Conservation (phyloP, 1,140 invertebrate genomes). For the Habropoda laboriosa region DNA sequence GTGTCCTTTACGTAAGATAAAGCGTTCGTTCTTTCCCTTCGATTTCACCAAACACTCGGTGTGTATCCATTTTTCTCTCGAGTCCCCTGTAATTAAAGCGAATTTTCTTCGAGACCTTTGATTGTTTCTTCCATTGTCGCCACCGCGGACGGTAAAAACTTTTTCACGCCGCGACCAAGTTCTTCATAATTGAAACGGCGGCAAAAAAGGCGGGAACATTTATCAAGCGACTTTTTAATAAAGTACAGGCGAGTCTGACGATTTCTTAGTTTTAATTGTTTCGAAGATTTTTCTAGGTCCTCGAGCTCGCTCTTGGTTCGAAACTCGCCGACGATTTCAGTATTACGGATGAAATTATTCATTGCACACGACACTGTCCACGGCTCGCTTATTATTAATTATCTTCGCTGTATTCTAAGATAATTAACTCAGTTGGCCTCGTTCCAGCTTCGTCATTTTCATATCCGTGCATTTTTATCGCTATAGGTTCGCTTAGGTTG, state of each 20-base stretch:
- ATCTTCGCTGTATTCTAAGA: background rate
- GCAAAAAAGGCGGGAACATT: background rate
- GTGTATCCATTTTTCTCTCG: too few relatives aligned
- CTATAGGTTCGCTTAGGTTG: too few relatives aligned
- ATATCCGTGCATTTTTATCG: background rate
- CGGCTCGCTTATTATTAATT: background rate
- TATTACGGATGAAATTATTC: background rate
- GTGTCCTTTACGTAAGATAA: too few relatives aligned
- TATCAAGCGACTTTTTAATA: slow-evolving; percentile 9
- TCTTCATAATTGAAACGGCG: background rate
- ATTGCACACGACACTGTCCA: too few relatives aligned
- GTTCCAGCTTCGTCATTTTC: background rate
- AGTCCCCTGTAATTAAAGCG: background rate
- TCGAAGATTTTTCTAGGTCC: too few relatives aligned
- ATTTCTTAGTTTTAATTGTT: too few relatives aligned
- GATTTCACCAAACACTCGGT: background rate
- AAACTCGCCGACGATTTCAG: background rate
- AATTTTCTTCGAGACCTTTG: background rate
- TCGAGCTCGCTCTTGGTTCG: too few relatives aligned
- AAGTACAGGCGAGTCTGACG: background rate
- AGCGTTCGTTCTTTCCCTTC: background rate
- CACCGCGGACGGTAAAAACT: background rate
- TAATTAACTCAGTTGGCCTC: background rate
- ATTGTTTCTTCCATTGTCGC: background rate
- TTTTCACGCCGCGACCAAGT: background rate